A percentile compares a stretch with the other conserved stretches of the same genome.
These are phyloP conservation scores for Agonopterix subpropinquella DNA, from an alignment of 2,888 invertebrate genomes.

Conservation along the genomic window DNA sequence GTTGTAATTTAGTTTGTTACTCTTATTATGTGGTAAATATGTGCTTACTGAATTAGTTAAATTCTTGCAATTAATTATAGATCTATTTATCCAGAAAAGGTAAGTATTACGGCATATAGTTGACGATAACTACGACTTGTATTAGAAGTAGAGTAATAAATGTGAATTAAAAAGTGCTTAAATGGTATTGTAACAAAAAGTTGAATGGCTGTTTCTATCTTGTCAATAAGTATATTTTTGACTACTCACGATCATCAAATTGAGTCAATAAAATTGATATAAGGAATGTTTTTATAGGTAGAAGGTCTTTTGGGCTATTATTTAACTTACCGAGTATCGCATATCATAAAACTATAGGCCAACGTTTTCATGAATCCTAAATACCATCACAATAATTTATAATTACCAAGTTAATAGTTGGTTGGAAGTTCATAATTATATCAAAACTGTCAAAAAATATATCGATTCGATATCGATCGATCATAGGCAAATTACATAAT, in stretches of 20 bases:
- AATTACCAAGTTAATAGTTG: too few species aligned
- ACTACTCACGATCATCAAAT: not conserved
- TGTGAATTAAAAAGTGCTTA: conserved; percentile 8
- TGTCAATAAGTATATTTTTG: conserved; percentile 2
- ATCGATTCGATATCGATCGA: too few species aligned
- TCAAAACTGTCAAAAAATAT: too few species aligned
- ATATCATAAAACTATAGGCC: too few species aligned
- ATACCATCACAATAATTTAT: too few species aligned
- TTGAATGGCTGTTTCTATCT: conserved; percentile 1
- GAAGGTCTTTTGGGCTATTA: too few species aligned
- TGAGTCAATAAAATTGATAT: too few species aligned
- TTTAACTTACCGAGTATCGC: too few species aligned
- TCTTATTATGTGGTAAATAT: conserved; percentile 1
- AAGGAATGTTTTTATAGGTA: too few species aligned
- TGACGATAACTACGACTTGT: not conserved
- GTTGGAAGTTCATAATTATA: too few species aligned
- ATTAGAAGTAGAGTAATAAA: not conserved
- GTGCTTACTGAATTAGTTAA: conserved; percentile 12
- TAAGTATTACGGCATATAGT: conserved; percentile 6
- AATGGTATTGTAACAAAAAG: conserved; percentile 7
- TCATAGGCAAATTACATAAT: too few species aligned
- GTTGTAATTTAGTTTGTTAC: not conserved
- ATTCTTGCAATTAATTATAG: conserved; percentile 17
- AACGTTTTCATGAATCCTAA: too few species aligned
- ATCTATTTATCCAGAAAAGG: conserved; percentile 12